phyloP scores from a whole-genome alignment of 2,113 vertebrate genomes.

The Indicator indicator region DNA sequence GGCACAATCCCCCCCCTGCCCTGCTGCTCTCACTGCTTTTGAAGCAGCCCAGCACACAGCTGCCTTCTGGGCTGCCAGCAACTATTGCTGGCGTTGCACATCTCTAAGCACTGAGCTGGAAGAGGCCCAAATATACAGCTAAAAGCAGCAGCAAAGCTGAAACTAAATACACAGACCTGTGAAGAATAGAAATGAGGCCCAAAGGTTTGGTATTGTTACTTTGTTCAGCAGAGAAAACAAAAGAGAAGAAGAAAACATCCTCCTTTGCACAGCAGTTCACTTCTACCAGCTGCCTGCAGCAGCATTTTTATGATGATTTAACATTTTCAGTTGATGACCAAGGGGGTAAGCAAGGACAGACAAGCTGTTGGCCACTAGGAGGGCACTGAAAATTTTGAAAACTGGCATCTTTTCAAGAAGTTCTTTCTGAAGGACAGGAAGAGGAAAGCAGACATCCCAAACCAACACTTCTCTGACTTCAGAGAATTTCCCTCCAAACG shows the following conservation, averaged over 20 bases:
- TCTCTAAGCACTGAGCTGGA: not conserved
- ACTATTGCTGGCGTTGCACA: no score
- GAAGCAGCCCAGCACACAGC: no score
- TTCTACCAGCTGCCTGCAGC: not conserved
- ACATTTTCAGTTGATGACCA: not conserved
- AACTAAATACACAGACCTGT: not conserved
- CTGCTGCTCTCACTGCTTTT: no score
- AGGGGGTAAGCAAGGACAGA: not conserved
- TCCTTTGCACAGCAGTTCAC: not conserved
- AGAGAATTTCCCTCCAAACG: not conserved
- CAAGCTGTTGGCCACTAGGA: not conserved
- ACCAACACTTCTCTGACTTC: not conserved
- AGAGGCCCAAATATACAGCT: not conserved
- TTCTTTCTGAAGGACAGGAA: not conserved
- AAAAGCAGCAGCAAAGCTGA: not conserved
- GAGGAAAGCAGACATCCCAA: not conserved
- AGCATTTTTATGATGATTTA: not conserved
- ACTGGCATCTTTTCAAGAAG: not conserved
- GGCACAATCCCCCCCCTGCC: no score
- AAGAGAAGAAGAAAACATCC: not conserved
- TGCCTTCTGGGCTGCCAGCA: no score
- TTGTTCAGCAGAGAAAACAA: not conserved
- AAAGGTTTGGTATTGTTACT: not conserved
- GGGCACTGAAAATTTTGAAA: not conserved
- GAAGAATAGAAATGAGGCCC: not conserved